Evolutionary conservation across 2,888 invertebrate genomes (phyloP).

Genomic region (Lasioglossum malachurum): DNA sequence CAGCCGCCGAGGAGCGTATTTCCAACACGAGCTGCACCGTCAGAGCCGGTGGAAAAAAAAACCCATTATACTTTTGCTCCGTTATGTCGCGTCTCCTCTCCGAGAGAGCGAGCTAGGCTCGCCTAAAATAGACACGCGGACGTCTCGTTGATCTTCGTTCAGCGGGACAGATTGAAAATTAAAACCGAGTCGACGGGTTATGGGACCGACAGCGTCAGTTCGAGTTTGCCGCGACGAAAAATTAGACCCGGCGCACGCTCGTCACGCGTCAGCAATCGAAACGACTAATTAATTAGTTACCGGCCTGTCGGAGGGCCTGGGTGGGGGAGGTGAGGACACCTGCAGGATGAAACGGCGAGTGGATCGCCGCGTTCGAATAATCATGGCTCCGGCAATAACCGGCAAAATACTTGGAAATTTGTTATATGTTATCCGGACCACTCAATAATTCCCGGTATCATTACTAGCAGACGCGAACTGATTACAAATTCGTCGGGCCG

Average conservation of each 20-base stretch:
- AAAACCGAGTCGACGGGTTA: neutral
- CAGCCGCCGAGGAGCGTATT: slow-evolving; percentile 28
- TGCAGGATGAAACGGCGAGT: neutral
- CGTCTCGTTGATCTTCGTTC: slow-evolving; percentile 16
- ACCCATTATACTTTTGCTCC: slow-evolving; percentile 24
- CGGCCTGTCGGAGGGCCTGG: neutral
- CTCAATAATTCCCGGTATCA: neutral
- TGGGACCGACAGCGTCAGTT: neutral
- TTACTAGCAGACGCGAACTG: neutral
- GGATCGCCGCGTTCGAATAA: slow-evolving; percentile 25
- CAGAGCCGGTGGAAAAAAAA: slow-evolving; percentile 13
- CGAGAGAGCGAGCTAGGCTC: neutral
- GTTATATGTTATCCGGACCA: slow-evolving; percentile 18
- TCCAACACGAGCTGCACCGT: neutral
- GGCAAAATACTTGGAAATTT: slow-evolving; percentile 30
- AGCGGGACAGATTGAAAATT: slow-evolving; percentile 1
- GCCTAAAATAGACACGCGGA: slow-evolving; percentile 28
- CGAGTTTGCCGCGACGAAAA: neutral
- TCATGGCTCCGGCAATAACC: slow-evolving; percentile 20
- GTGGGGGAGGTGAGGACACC: no score
- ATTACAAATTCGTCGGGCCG: slow-evolving; percentile 5
- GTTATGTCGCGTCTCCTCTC: neutral
- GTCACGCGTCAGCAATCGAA: slow-evolving; percentile 1
- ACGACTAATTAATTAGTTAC: slow-evolving; percentile 11
- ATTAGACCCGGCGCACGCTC: neutral